A percentile compares a stretch with the other conserved stretches of the same genome.
Evolutionary conservation across 2,113 vertebrate genomes (phyloP).

Genomic region (Dasyprocta punctata): DNA sequence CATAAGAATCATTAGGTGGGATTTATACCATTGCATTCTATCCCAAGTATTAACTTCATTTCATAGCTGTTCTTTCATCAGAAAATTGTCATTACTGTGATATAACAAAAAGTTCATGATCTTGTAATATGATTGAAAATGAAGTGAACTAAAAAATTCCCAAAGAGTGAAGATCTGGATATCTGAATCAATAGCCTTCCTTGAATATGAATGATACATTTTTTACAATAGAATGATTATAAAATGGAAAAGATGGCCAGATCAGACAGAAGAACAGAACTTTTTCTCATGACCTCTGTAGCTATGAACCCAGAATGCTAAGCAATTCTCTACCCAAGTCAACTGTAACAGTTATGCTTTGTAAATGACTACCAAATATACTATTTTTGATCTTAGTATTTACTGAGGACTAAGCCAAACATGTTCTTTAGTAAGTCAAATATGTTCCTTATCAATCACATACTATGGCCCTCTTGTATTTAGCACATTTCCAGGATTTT

Average conservation of each 20-base stretch:
- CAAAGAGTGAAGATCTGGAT: neutral
- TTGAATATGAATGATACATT: neutral
- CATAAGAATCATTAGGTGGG: neutral
- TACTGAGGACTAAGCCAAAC: neutral
- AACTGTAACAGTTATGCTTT: neutral
- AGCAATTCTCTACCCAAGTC: neutral
- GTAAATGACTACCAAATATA: neutral
- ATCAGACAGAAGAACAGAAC: neutral
- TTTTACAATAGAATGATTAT: neutral
- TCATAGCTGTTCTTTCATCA: neutral
- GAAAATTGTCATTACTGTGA: neutral
- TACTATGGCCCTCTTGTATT: neutral
- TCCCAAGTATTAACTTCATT: neutral
- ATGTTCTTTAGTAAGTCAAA: neutral
- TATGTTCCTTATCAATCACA: neutral
- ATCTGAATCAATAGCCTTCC: neutral
- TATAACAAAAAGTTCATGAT: neutral
- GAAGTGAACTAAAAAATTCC: neutral
- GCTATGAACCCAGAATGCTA: neutral
- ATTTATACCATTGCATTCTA: neutral
- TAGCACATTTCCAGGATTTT: neutral
- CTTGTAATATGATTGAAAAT: neutral
- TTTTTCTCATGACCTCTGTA: neutral
- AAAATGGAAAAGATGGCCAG: neutral
- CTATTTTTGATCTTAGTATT: neutral